Evolutionary conservation across 2,888 invertebrate species (phyloP).

Genomic region (Allacma fusca): DNA sequence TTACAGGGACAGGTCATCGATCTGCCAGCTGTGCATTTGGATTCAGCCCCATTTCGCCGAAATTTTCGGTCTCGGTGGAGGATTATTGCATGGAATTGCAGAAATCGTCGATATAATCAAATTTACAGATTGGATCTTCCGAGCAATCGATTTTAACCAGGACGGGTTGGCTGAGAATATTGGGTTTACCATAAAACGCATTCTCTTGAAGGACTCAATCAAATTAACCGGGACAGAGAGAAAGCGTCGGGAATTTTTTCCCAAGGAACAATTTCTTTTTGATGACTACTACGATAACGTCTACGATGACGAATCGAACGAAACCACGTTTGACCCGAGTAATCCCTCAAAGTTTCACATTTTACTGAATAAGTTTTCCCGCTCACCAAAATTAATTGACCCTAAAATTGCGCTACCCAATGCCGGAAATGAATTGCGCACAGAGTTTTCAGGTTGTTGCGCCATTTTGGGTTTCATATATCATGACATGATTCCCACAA

Average conservation of each 20-base stretch:
- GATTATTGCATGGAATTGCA: constrained; percentile 41
- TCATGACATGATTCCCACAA: constrained; percentile 50
- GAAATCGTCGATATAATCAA: constrained; percentile 47
- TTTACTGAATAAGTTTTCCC: too few species aligned
- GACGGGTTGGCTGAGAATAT: constrained; percentile 51
- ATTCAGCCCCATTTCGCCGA: constrained; percentile 52
- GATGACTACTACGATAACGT: constrained; percentile 2
- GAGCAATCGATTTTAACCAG: constrained; percentile 50
- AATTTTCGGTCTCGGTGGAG: constrained; percentile 46
- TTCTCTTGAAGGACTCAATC: constrained; percentile 32
- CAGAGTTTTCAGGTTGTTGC: constrained; percentile 47
- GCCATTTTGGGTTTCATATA: constrained; percentile 51
- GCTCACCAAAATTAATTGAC: too few species aligned
- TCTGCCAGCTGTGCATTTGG: constrained; percentile 52
- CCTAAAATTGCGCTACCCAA: constrained; percentile 27
- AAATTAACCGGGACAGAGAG: neutral
- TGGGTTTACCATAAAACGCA: constrained; percentile 44
- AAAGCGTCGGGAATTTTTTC: neutral
- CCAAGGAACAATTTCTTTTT: neutral
- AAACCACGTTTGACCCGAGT: too few species aligned
- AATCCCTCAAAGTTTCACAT: too few species aligned
- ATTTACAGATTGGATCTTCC: constrained; percentile 46
- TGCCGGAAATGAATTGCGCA: neutral
- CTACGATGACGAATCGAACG: neutral
- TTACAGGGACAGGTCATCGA: constrained; percentile 30